Evolutionary conservation across 2,113 vertebrate genomes (phyloP).

Genomic region (Mobula birostris): DNA sequence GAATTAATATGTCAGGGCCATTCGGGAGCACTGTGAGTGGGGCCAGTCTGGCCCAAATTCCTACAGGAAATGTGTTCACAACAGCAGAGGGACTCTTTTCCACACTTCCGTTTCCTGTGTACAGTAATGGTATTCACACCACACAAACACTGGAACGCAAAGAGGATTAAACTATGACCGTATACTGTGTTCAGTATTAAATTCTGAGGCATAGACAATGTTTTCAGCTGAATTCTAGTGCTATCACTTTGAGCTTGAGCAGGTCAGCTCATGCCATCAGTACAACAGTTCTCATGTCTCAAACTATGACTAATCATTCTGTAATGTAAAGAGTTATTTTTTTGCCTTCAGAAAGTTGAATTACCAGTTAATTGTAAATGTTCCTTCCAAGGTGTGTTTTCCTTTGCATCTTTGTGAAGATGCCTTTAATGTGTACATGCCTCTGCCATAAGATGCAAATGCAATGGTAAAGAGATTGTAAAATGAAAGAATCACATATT

Average conservation of each 20-base stretch:
- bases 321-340: slow-evolving; percentile 80
- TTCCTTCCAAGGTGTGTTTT: slow-evolving; percentile 57
- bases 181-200: slow-evolving; percentile 75
- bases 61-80: slow-evolving; percentile 87
- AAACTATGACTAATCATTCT: slow-evolving; percentile 74
- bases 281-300: slow-evolving; percentile 63
- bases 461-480: slow-evolving; percentile 77
- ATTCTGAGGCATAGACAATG: slow-evolving; percentile 75
- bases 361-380: slow-evolving; percentile 72
- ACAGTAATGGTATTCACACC: slow-evolving; percentile 96
- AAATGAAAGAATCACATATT: slow-evolving; percentile 66
- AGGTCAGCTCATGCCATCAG: slow-evolving; percentile 80
- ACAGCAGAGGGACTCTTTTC: slow-evolving; percentile 97
- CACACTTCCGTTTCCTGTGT: slow-evolving; percentile 93
- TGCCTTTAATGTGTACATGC: slow-evolving; percentile 75
- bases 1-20: slow-evolving; percentile 93
- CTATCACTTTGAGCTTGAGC: slow-evolving; percentile 98
- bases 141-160: slow-evolving; percentile 95
- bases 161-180: slow-evolving; percentile 85
- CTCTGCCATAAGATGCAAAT: slow-evolving; percentile 77
- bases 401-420: slow-evolving; percentile 79
- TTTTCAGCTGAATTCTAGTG: slow-evolving; percentile 79
- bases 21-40: slow-evolving; percentile 77
- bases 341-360: slow-evolving; percentile 78
- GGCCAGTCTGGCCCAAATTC: slow-evolving; percentile 84